Base-by-base conservation (phyloP, 1,140 invertebrate genomes). In the Lordiphosa collinella region DNA sequence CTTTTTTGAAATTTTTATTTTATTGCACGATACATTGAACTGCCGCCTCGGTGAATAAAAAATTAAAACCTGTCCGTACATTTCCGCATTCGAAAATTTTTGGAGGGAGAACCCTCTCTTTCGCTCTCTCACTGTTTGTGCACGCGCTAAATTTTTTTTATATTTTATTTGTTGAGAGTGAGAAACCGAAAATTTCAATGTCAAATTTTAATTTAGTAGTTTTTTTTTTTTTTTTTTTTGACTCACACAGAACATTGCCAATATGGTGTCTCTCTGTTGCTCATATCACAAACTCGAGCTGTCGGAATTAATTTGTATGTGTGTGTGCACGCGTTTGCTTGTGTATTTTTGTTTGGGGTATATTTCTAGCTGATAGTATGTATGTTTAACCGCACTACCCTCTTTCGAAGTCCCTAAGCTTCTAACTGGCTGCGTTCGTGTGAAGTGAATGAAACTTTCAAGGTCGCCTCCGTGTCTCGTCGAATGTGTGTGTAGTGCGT, bases 381-480 rank as follows among this genome's bases (percentile, higher is more conserved):
- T 80, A 61, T 29, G 25, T 29, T 29, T 29, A 29, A 50, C 48
- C 40, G 38, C 9, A 22, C 43, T 14, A 34, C n/a, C 12, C 12
- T 34, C 18, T 47, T 12, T 7, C 4, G 38, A 13, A 12, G 18
- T 18, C 31, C 7, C 12, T 35, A 11, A 35, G 7, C 5, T 18
- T 10, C 29, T 50, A 18, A 2, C 11, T 38, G 11, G 29, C 34
- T 22, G 49, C 56, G 51, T 84, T 61, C 18, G 63, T 84, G 78
- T 69, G 78, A 60, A 78, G 78, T 84, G 78, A 84, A 84, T 84
- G 78, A 84, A 84, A 84, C 78, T 65, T 84, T 84, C 78, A 84
- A 84, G 78, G 78, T 84, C 78, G 78, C 59, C 62, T 60, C 12
- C 3, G 34, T 25, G 9, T 52, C n/a, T 52, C 8, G 13, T 3